Conservation (phyloP, 1,140 invertebrate genomes). For the Heterodera schachtii region DNA sequence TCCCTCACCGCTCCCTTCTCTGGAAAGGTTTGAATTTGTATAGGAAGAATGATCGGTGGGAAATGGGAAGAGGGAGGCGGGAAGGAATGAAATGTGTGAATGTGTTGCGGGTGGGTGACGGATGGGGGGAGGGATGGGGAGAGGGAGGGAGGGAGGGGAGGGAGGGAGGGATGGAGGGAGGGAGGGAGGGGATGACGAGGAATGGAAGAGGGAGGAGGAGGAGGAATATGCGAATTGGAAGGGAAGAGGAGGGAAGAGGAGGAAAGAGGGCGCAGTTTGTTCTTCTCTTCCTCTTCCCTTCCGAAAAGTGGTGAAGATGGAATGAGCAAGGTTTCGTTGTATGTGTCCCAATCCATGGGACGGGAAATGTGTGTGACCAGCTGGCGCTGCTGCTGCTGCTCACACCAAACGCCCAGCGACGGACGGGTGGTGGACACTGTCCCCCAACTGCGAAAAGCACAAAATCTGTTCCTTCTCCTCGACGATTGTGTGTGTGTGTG, state of each 20-base stretch:
- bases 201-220: too few species aligned
- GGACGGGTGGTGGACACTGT: neutral
- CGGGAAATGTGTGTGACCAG: neutral
- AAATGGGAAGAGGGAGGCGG: neutral
- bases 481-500: neutral
- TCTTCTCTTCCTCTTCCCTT: too few species aligned
- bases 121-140: neutral
- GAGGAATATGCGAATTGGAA: neutral
- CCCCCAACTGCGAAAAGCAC: neutral
- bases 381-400: neutral
- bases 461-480: neutral
- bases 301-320: neutral
- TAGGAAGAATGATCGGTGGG: neutral
- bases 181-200: neutral
- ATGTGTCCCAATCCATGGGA: neutral
- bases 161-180: too few species aligned
- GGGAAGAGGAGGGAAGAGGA: neutral
- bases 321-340: neutral
- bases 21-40: neutral
- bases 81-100: too few species aligned
- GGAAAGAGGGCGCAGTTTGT: neutral
- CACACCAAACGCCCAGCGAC: neutral
- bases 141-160: neutral
- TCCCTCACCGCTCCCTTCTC: neutral
- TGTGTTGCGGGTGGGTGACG: neutral